A percentile compares a stretch with the other conserved stretches of the same genome.
Conservation (phyloP, 2,797 vertebrate species). For the Neosilurus mollespiculum region DNA sequence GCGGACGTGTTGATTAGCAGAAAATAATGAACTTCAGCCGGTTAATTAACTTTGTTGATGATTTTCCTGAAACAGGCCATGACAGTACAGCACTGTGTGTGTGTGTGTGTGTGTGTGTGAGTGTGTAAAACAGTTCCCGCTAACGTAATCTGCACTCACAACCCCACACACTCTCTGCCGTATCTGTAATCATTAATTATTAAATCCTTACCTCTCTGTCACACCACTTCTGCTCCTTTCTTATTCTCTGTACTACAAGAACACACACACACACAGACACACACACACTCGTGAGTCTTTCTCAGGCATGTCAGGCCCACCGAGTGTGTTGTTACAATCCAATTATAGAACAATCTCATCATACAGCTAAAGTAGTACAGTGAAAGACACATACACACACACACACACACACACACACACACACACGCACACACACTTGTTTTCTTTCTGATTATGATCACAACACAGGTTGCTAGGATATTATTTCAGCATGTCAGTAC, state of each 20-base stretch:
- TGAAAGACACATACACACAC: slow-evolving; percentile 18
- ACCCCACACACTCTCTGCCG: background rate
- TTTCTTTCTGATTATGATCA: background rate
- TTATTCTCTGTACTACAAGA: slow-evolving; percentile 32
- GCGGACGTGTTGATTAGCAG: background rate
- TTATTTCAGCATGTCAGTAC: background rate
- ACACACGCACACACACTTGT: background rate
- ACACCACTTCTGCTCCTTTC: slow-evolving; percentile 26
- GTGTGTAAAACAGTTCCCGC: background rate
- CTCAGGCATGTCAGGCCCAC: slow-evolving; percentile 46
- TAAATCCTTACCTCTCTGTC: slow-evolving; percentile 56
- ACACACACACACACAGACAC: slow-evolving; percentile 11
- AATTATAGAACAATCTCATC: slow-evolving; percentile 58
- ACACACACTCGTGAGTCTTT: slow-evolving; percentile 39
- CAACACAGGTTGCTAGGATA: background rate
- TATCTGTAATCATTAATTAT: slow-evolving; percentile 34
- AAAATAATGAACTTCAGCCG: background rate
- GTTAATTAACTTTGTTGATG: background rate
- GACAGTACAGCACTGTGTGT: background rate
- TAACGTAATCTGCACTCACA: background rate
- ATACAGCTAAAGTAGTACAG: slow-evolving; percentile 33
- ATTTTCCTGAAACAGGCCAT: background rate
- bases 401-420: slow-evolving; percentile 10
- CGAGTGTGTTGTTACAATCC: slow-evolving; percentile 55
- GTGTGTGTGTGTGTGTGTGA: background rate